phyloP scores from a whole-genome alignment of 2,888 invertebrate species.

The Cephus nigrinus region DNA sequence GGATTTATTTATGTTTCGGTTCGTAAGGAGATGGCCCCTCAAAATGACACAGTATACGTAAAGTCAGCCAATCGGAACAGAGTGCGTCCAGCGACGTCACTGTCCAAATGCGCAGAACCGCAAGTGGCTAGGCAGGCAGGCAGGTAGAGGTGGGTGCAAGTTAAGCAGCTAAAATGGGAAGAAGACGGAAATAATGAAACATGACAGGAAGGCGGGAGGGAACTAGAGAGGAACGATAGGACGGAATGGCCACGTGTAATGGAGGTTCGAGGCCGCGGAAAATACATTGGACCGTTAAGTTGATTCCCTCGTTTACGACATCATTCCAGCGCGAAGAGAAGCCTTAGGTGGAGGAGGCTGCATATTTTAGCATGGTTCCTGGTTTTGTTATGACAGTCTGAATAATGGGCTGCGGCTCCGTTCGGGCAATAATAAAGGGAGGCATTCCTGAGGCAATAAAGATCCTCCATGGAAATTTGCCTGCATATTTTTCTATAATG shows the following conservation, averaged over 20 bases:
- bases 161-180: neutral
- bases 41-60: too few relatives aligned
- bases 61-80: too few relatives aligned
- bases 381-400: constrained; percentile 45
- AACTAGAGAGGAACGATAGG: neutral
- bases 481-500: constrained; percentile 43
- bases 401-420: constrained; percentile 37
- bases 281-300: constrained; percentile 39
- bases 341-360: constrained; percentile 27
- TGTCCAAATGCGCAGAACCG: too few relatives aligned
- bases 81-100: too few relatives aligned
- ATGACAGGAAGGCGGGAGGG: too few relatives aligned
- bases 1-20: too few relatives aligned
- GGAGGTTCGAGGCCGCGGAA: constrained; percentile 8
- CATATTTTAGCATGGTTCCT: constrained; percentile 52
- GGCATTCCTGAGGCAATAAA: constrained; percentile 38
- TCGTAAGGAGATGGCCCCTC: too few relatives aligned
- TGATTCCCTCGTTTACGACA: constrained; percentile 32
- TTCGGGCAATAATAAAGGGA: constrained; percentile 41
- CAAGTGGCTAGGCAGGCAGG: too few relatives aligned
- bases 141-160: too few relatives aligned
- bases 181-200: neutral
- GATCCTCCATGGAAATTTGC: constrained; percentile 42
- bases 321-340: constrained; percentile 15
- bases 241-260: neutral